Conservation (phyloP, 2,888 invertebrate genomes). For the Tachina lurida region DNA sequence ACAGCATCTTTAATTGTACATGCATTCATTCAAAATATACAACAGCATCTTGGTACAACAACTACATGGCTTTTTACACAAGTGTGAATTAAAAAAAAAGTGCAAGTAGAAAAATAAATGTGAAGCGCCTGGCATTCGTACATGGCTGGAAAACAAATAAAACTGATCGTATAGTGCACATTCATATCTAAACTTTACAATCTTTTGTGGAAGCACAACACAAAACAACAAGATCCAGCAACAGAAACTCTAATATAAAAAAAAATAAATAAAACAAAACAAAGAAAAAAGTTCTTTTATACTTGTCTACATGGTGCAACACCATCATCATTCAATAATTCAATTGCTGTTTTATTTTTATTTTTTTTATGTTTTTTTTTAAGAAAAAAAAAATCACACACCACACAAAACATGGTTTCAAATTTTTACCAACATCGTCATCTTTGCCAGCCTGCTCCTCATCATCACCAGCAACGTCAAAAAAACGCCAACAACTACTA, state of each 20-base stretch:
- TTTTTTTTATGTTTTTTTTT: not conserved
- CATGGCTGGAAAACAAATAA: conserved; percentile 32
- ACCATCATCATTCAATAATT: conserved; percentile 72
- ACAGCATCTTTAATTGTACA: conserved; percentile 24
- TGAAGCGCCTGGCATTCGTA: conserved; percentile 70
- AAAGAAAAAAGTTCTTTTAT: conserved; percentile 53
- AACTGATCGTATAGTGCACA: conserved; percentile 58
- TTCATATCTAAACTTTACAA: conserved; percentile 68
- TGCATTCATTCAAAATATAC: conserved; percentile 42
- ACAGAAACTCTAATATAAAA: not conserved
- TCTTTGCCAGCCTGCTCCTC: conserved; percentile 61
- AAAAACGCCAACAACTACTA: conserved; percentile 48
- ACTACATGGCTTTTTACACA: conserved; percentile 77
- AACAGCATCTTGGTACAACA: conserved; percentile 71
- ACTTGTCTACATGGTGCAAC: conserved; percentile 63
- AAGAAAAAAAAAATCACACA: not conserved
- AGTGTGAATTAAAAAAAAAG: conserved; percentile 70
- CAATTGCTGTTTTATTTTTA: conserved; percentile 43
- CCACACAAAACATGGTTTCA: conserved; percentile 48
- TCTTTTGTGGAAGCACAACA: conserved; percentile 61
- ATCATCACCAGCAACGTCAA: conserved; percentile 73
- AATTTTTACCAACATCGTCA: conserved; percentile 58
- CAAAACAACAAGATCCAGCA: conserved; percentile 34
- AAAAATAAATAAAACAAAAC: conserved; percentile 2
- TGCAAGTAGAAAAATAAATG: conserved; percentile 71